Evolutionary conservation across 2,797 vertebrate genomes (phyloP), one percentile per base, ranked within the genome.

Genomic region (Dermochelys coriacea): DNA sequence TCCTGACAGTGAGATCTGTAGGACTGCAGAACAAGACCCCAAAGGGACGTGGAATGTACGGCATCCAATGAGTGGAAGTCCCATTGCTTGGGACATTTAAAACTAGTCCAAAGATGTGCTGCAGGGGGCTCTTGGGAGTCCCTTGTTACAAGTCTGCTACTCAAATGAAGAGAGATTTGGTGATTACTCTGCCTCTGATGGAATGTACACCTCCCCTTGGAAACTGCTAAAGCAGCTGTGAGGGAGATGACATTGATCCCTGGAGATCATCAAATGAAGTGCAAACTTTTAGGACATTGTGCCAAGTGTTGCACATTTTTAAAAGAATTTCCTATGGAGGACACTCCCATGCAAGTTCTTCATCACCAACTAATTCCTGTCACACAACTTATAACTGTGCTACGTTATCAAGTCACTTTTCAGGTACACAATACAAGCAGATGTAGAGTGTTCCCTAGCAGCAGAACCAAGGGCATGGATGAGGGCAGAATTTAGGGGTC

Each of bases 231-330:
- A 85, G 18, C 49, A 93, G 51, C 8, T 89, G 12, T 71, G 11
- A 31, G 94, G 41, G 14, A 41, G 52, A 94, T 88, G 81, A 77
- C 71, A 61, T 37, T 77, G 86, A 89, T 88, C 91, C 64, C 80
- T 79, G 23, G n/a, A 81, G 15, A 89, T 45, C 83, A 80, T 14
- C 82, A 75, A 50, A 74, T 7, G 27, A 29, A 0, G 1, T 91
- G 27, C 2, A 74, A 93, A 84, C 5, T 52, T 77, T 47, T 49
- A 15, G 29, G 11, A 54, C 2, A 6, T 29, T 57, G 8, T 71
- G 50, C 51, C 8, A 41, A 2, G 19, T 68, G 47, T 21, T 41
- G 10, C n/a, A 71, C 37, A 37, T 71, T 23, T 71, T 37, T 12
- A 6, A 41, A 37, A 41, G 10, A 68, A 19, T 41, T 71, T 71